Evolutionary conservation across 1,140 invertebrate species (phyloP), one percentile per base, ranked within the genome.

Genomic region (Matsumurasca onukii): DNA sequence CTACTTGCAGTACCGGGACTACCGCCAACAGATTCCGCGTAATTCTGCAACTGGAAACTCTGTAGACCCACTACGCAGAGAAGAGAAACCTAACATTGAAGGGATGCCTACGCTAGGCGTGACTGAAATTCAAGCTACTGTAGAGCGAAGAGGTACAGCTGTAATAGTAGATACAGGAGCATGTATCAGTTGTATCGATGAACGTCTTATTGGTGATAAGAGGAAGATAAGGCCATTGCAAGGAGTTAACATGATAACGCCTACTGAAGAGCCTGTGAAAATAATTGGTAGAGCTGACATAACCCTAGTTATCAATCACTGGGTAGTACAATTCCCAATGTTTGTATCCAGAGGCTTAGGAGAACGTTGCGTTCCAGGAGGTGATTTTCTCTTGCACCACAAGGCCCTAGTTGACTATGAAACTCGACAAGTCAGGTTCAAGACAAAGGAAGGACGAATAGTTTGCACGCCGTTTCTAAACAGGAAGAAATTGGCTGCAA

Each of bases 181-280:
- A 3, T 52, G 49, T 52, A 22, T 52, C 3, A 52, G 49, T 22
- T 52, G 49, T 52, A 52, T 52, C 5, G 49, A 52, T 20, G 49
- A 52, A 22, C 3, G 9, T 12, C 17, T 45, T 12, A 3, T 52
- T 22, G 49, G 49, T 52, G 49, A 22, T 12, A 12, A 3, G 5
- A 39, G 34, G 9, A 12, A 12, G 49, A 20, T 52, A 12, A 52
- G 20, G 49, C 49, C 49, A 12, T 12, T 52, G 3, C 22, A 52
- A 15, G 49, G 49, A 20, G 20, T 52, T 17, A 52, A 20, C 22
- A 52, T 52, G 12, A 52, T 17, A 22, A 52, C 49, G 49, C 12
- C 49, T 3, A 52, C 49, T 22, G 49, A 52, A 17, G 49, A 52
- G 20, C 49, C 49, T 12, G 49, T 52, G 5, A 12, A 52, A 22